A percentile compares a stretch with the other conserved stretches of the same genome.
phyloP scores from a whole-genome alignment of 2,797 vertebrate species.

The Okamejei kenojei region DNA sequence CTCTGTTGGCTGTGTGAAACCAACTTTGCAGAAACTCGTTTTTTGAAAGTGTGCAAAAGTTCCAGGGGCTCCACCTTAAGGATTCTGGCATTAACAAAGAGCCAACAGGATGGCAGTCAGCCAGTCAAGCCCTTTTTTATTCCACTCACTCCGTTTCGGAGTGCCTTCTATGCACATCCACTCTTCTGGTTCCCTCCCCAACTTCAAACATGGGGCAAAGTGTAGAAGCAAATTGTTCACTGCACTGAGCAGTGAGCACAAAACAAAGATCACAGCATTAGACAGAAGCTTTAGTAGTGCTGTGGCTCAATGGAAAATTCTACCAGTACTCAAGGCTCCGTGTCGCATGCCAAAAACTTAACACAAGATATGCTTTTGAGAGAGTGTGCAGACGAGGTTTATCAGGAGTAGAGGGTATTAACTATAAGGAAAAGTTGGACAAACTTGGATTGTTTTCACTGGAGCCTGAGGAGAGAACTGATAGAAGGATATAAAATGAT shows the following conservation, averaged over 20 bases:
- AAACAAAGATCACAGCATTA: neutral
- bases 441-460: too few relatives aligned
- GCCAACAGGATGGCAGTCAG: neutral
- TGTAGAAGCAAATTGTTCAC: neutral
- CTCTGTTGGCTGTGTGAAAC: neutral
- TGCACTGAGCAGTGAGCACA: neutral
- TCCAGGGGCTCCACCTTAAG: neutral
- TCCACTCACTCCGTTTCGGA: neutral
- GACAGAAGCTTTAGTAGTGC: neutral
- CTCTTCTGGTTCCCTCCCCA: neutral
- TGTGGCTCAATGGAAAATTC: neutral
- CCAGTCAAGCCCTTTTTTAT: neutral
- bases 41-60: neutral
- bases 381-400: too few relatives aligned
- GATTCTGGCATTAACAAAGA: neutral
- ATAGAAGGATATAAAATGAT: too few relatives aligned
- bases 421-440: too few relatives aligned
- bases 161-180: neutral
- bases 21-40: neutral
- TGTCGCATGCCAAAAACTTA: neutral
- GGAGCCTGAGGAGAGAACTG: too few relatives aligned
- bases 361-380: too few relatives aligned
- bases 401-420: too few relatives aligned
- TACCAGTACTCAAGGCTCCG: neutral
- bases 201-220: neutral